A percentile compares a stretch with the other conserved stretches of the same genome.
phyloP scores from a whole-genome alignment of 1,140 invertebrate genomes.

The Eueides isabella region DNA sequence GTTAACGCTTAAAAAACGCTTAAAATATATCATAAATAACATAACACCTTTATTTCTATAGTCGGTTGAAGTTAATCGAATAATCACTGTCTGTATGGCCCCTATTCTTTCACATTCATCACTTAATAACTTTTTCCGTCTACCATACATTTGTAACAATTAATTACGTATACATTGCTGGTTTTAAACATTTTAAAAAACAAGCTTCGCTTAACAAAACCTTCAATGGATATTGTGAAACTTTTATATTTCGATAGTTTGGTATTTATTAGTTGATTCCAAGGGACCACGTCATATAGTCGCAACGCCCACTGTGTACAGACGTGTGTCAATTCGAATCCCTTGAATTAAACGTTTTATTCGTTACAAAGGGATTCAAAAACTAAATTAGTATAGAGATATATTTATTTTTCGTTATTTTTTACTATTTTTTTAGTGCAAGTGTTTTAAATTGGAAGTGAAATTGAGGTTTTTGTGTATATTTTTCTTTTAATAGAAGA shows the following conservation, averaged over 20 bases:
- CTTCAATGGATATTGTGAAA: neutral
- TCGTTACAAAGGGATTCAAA: neutral
- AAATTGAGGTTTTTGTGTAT: neutral
- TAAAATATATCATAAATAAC: neutral
- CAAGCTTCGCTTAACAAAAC: neutral
- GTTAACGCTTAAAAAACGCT: no score
- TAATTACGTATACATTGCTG: slow-evolving; percentile 40
- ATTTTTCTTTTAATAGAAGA: slow-evolving; percentile 24
- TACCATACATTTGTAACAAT: slow-evolving; percentile 16
- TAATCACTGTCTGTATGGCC: slow-evolving; percentile 45
- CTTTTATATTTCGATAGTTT: neutral
- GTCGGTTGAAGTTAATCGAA: slow-evolving; percentile 5
- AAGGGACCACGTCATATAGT: slow-evolving; percentile 69
- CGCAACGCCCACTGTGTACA: slow-evolving; percentile 61
- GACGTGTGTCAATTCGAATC: slow-evolving; percentile 54
- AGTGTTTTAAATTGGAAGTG: neutral
- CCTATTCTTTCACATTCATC: slow-evolving; percentile 52
- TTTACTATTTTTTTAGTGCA: neutral
- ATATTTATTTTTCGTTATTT: neutral
- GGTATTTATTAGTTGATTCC: slow-evolving; percentile 52
- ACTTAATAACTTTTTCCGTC: slow-evolving; percentile 45
- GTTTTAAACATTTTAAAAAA: slow-evolving; percentile 4
- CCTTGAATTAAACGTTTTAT: neutral
- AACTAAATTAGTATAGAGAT: neutral
- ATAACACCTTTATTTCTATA: neutral